These are phyloP conservation scores for Sinocyclocheilus anophthalmus DNA, from an alignment of 2,113 vertebrate species.

Conservation along the genomic window DNA sequence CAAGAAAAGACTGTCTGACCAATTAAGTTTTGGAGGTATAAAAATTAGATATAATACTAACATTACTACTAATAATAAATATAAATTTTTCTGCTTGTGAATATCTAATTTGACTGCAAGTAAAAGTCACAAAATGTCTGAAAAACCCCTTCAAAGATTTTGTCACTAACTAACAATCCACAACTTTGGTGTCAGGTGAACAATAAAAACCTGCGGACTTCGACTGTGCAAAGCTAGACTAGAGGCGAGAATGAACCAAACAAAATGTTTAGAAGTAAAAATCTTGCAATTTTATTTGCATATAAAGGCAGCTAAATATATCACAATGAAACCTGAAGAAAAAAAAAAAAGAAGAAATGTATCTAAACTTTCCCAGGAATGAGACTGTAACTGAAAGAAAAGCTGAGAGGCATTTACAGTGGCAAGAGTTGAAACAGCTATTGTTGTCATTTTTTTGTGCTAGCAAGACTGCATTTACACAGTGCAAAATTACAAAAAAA, in stretches of 20 bases:
- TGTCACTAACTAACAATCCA: not conserved
- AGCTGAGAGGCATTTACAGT: constrained; percentile 84
- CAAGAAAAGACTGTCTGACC: not conserved
- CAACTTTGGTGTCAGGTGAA: not conserved
- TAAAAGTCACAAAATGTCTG: not conserved
- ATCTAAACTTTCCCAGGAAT: constrained; percentile 90
- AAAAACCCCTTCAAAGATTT: not conserved
- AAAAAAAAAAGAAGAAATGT: constrained; percentile 63
- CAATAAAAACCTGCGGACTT: not conserved
- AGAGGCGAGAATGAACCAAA: not conserved
- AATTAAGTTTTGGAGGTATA: not conserved
- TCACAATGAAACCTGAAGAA: constrained; percentile 95
- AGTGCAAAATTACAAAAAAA: constrained; percentile 89
- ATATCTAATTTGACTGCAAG: not conserved
- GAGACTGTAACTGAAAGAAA: constrained; percentile 85
- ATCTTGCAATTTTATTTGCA: constrained; percentile 99
- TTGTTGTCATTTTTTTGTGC: constrained; percentile 91
- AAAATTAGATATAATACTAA: no score
- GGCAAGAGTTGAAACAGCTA: constrained; percentile 88
- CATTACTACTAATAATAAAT: no score
- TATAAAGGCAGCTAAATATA: constrained; percentile 99
- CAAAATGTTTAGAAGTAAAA: constrained; percentile 82
- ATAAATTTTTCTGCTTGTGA: no score
- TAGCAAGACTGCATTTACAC: constrained; percentile 99
- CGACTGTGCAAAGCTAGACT: not conserved